Base-by-base conservation (phyloP, 2,797 vertebrate species). In the Manis javanica region DNA sequence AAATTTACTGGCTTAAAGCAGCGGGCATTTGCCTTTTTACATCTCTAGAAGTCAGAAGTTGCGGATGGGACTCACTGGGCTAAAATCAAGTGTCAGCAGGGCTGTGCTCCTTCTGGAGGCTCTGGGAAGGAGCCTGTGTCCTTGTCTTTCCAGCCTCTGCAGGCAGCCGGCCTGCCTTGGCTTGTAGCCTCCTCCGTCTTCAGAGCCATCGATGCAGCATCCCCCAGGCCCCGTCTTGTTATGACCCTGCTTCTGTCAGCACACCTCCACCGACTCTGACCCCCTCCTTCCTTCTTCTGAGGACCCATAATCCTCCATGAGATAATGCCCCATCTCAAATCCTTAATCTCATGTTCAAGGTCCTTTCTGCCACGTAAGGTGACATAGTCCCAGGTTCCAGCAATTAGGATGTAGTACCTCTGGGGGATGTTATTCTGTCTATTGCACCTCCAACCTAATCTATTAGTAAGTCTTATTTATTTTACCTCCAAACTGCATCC, bases 111-210 rank as follows among this genome's bases (percentile, higher is more conserved):
- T 37, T 75, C 59, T 21, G 49, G 49, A 49, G 39, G 21, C 39
- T 51, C 19, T 15, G 2, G 12, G 37, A 86, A 1, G 14, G 6
- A 15, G 12, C 37, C 37, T 3, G 4, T 8, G 26, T 55, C 66
- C n/a, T 3, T 2, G 16, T 18, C 26, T 31, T 79, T 34, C 12
- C 3, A 7, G 57, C 37, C 57, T 64, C 26, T 7, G 1, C 2
- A 5, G 4, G n/a, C 31, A 46, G 53, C 51, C 10, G 0, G 0
- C 14, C 1, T 29, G 13, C 53, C 63, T 14, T 46, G 61, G 77
- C 21, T 42, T 6, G 0, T 0, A 49, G 31, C 24, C 55, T 55
- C 57, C 42, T 55, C 24, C 16, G 0, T 2, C 66, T 61, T 29
- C 12, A 11, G 61, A 69, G 57, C 53, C 8, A 8, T 12, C 2